phyloP scores from a whole-genome alignment of 2,888 invertebrate genomes.

The Drosophila fungiperda region DNA sequence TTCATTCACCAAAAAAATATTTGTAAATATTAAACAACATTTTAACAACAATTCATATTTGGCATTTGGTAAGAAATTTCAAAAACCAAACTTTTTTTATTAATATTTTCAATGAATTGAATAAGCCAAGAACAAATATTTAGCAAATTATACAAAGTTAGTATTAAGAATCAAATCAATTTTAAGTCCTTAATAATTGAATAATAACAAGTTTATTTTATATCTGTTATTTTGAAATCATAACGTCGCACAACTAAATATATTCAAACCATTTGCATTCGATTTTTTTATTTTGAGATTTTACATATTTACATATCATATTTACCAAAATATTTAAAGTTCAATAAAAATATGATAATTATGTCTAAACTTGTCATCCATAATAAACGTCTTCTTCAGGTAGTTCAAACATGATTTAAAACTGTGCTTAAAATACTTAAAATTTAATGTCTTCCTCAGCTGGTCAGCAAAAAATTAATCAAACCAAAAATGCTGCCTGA shows the following conservation, averaged over 20 bases:
- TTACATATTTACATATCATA: not conserved
- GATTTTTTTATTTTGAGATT: not conserved
- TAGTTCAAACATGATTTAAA: not conserved
- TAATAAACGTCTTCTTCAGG: not conserved
- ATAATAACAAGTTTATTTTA: not conserved
- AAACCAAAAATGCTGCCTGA: slow-evolving; percentile 5
- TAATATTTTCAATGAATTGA: not conserved
- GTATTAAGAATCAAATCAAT: not conserved
- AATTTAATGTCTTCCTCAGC: slow-evolving; percentile 20
- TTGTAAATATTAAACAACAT: not conserved
- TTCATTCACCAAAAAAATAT: not conserved
- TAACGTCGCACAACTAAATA: not conserved
- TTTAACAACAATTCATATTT: not conserved
- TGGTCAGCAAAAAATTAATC: slow-evolving; percentile 17
- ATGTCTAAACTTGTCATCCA: not conserved
- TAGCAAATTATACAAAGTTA: not conserved
- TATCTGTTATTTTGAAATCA: not conserved
- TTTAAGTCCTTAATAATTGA: not conserved
- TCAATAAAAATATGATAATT: not conserved
- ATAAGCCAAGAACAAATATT: not conserved
- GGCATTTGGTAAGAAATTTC: no score
- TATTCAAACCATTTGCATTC: not conserved
- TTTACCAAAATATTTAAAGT: not conserved
- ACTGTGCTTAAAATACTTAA: not conserved
- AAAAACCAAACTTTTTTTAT: not conserved